Percentiles rank a stretch among this genome's conserved stretches.
These are phyloP conservation scores for Lepetodrilus schrolli DNA, from an alignment of 2,888 invertebrate species.

Conservation along the genomic window DNA sequence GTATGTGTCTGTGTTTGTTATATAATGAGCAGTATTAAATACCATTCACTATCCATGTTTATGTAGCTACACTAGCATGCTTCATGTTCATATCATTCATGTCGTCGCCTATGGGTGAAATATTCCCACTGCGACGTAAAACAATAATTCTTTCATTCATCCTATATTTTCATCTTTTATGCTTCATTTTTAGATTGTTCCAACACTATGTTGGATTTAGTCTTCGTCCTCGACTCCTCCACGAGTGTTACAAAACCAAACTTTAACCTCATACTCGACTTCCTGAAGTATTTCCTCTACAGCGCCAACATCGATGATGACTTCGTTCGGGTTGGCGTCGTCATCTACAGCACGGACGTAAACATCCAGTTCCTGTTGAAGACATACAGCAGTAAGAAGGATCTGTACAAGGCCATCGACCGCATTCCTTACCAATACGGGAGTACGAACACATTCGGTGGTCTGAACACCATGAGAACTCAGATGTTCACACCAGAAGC, in stretches of 20 bases:
- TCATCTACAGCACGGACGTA: constrained; percentile 49
- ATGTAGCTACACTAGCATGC: too few species aligned
- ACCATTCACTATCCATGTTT: too few species aligned
- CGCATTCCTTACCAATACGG: constrained; percentile 40
- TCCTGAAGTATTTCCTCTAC: constrained; percentile 52
- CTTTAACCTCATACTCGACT: constrained; percentile 53
- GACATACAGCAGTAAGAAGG: constrained; percentile 35
- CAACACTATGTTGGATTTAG: constrained; percentile 39
- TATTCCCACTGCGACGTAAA: too few species aligned
- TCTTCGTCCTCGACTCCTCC: constrained; percentile 60
- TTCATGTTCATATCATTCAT: too few species aligned
- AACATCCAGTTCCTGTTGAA: constrained; percentile 50
- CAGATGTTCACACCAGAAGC: constrained; percentile 51
- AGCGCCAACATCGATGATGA: constrained; percentile 44
- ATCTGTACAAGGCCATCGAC: constrained; percentile 40
- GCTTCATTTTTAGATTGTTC: constrained; percentile 14
- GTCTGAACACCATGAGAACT: constrained; percentile 49
- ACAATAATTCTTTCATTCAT: too few species aligned
- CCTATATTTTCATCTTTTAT: not conserved
- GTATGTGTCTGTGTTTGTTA: too few species aligned
- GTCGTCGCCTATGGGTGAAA: too few species aligned
- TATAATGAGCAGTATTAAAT: too few species aligned
- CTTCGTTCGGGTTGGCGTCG: constrained; percentile 52
- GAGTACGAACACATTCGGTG: constrained; percentile 56
- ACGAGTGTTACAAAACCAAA: constrained; percentile 55